Conservation (phyloP, 2,113 vertebrate genomes). For the Pungitius pungitius region DNA sequence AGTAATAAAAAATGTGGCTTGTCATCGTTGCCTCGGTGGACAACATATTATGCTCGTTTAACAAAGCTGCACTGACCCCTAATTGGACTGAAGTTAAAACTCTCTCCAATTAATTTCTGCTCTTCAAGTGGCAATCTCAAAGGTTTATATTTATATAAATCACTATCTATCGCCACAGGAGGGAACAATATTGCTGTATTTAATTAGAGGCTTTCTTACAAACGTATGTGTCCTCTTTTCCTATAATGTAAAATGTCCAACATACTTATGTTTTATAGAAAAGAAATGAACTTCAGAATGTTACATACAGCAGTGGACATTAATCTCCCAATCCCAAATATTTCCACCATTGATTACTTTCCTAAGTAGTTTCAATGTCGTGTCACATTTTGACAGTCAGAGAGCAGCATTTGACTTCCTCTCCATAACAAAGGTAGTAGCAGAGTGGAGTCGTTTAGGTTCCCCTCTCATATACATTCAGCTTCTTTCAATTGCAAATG, state of each 20-base stretch:
- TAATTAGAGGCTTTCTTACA: neutral
- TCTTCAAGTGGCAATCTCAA: slow-evolving; percentile 5
- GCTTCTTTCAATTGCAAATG: slow-evolving; percentile 49
- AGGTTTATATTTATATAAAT: neutral
- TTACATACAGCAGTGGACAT: neutral
- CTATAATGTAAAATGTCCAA: neutral
- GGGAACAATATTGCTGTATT: neutral
- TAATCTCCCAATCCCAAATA: neutral
- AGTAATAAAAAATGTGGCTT: slow-evolving; percentile 8
- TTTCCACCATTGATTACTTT: slow-evolving; percentile 5
- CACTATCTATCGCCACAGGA: neutral
- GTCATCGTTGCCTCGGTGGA: slow-evolving; percentile 17
- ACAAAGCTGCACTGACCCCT: slow-evolving; percentile 14
- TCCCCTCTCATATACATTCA: slow-evolving; percentile 19
- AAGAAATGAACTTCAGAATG: neutral
- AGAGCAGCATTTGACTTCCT: slow-evolving; percentile 36
- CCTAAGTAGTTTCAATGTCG: slow-evolving; percentile 21
- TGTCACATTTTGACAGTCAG: slow-evolving; percentile 25
- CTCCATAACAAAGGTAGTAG: slow-evolving; percentile 29
- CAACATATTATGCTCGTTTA: slow-evolving; percentile 23
- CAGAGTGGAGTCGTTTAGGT: slow-evolving; percentile 20
- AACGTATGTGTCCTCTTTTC: neutral
- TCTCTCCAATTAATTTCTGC: slow-evolving; percentile 28
- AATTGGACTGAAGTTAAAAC: slow-evolving; percentile 34
- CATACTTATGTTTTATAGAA: neutral